Conservation (phyloP, 2,113 vertebrate genomes). For the Cnemophilus loriae region DNA sequence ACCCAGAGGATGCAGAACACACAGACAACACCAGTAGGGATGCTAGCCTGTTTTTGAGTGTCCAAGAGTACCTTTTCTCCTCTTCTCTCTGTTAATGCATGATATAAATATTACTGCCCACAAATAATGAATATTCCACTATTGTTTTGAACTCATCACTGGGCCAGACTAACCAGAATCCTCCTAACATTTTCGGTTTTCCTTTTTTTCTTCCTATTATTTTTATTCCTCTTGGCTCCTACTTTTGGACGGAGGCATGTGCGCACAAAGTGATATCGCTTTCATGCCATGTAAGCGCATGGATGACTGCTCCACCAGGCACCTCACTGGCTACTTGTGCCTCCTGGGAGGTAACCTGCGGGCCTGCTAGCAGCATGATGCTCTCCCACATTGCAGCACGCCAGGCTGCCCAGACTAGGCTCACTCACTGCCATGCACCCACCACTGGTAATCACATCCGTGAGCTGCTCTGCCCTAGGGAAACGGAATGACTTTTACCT, state of each 20-base stretch:
- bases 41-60: background rate
- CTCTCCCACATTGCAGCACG: background rate
- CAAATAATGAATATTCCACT: background rate
- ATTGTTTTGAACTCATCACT: background rate
- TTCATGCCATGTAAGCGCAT: accelerated
- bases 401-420: background rate
- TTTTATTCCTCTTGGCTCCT: background rate
- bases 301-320: background rate
- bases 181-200: background rate
- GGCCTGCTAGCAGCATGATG: background rate
- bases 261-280: background rate
- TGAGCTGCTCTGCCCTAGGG: background rate
- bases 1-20: background rate
- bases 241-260: background rate
- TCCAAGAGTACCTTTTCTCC: background rate
- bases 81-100: background rate
- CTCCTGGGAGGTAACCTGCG: background rate
- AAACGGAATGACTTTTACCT: background rate
- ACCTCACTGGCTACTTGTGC: background rate
- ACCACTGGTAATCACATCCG: background rate
- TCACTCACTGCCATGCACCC: background rate
- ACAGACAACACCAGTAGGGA: background rate
- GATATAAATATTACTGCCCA: background rate
- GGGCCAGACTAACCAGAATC: background rate
- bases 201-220: background rate